These are phyloP conservation scores for Psophia crepitans DNA, from an alignment of 2,113 vertebrate genomes.

Conservation along the genomic window DNA sequence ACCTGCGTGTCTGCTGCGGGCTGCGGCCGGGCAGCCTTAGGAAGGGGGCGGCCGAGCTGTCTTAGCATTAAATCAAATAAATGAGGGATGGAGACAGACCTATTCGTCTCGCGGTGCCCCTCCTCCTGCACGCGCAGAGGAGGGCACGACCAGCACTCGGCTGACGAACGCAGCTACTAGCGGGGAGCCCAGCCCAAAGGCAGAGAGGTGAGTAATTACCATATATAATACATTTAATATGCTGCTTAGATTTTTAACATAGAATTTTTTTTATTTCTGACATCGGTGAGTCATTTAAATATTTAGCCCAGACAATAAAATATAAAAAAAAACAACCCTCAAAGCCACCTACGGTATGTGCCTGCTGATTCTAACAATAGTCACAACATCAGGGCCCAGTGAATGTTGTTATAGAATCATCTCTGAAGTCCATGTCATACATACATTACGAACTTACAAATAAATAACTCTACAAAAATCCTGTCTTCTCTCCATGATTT, in stretches of 20 bases:
- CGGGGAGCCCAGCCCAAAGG: not conserved
- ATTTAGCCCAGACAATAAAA: not conserved
- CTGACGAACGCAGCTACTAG: not conserved
- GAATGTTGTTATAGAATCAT: not conserved
- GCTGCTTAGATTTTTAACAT: not conserved
- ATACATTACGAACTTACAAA: not conserved
- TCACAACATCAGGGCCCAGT: not conserved
- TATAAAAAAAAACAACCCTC: not conserved
- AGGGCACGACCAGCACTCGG: not conserved
- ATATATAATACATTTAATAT: not conserved
- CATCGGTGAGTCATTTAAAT: not conserved
- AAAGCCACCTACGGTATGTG: not conserved
- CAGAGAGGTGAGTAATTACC: not conserved
- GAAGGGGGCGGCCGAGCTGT: not conserved
- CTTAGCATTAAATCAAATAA: not conserved
- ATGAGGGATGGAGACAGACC: not conserved
- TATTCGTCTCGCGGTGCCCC: not conserved
- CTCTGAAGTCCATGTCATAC: not conserved
- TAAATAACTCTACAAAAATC: not conserved
- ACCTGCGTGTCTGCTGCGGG: not conserved
- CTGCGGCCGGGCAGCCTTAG: not conserved
- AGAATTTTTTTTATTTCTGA: not conserved
- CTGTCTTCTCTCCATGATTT: not conserved
- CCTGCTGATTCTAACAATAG: not conserved
- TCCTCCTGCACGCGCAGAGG: accelerated